These are phyloP conservation scores for Ennomos erosarius DNA, from an alignment of 2,888 invertebrate species.

Conservation along the genomic window DNA sequence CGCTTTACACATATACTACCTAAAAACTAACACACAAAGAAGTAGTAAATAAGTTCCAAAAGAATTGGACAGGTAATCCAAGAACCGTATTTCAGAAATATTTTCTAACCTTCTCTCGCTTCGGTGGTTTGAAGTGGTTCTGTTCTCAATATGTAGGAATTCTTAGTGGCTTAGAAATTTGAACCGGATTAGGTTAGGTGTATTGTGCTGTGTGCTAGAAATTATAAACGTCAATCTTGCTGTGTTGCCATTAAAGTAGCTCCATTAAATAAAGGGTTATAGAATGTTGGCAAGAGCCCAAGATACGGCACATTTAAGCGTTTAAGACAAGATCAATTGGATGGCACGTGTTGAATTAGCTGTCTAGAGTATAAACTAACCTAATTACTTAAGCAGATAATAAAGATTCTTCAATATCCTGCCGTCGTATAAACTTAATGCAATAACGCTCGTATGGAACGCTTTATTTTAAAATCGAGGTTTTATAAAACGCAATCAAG, in stretches of 20 bases:
- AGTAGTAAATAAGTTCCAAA: not conserved
- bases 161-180: not conserved
- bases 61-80: not conserved
- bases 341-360: not conserved
- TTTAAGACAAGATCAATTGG: constrained; percentile 10
- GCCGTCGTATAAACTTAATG: too few species aligned
- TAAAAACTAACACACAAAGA: too few species aligned
- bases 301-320: constrained; percentile 4
- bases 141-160: too few species aligned
- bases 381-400: not conserved
- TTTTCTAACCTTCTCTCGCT: not conserved
- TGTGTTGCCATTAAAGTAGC: not conserved
- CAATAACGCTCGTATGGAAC: too few species aligned
- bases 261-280: not conserved
- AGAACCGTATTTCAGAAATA: not conserved
- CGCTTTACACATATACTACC: not conserved
- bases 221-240: not conserved
- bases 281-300: constrained; percentile 4
- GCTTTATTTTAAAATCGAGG: too few species aligned
- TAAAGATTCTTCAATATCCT: too few species aligned
- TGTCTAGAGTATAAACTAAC: not conserved
- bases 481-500: too few species aligned
- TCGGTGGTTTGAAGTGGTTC: too few species aligned
- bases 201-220: too few species aligned
- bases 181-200: not conserved